Percentiles rank a stretch among this genome's conserved stretches.
These are phyloP conservation scores for Urocyon cinereoargenteus DNA, from an alignment of 2,797 vertebrate species.

Conservation along the genomic window DNA sequence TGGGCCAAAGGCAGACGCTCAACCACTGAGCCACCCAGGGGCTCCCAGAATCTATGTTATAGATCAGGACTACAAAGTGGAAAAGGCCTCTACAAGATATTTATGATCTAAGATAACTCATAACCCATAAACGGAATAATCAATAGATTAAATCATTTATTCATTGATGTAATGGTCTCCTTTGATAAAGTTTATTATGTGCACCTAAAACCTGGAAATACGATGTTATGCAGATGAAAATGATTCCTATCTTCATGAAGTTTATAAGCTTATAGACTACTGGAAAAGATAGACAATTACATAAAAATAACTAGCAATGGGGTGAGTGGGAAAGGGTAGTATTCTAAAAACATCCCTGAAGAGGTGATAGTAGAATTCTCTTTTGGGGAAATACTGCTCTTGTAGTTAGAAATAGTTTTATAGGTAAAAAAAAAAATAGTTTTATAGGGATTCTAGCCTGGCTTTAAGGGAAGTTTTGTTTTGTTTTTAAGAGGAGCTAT, in stretches of 20 bases:
- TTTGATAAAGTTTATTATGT: neutral
- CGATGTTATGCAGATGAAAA: neutral
- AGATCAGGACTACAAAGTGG: neutral
- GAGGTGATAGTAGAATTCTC: neutral
- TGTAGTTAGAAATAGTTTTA: neutral
- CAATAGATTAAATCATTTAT: neutral
- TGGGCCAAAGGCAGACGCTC: too few species aligned
- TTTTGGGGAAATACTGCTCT: neutral
- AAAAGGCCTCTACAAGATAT: neutral
- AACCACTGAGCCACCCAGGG: too few species aligned
- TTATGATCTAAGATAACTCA: neutral
- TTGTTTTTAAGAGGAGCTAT: neutral
- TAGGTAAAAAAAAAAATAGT: too few species aligned
- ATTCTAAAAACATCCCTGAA: neutral
- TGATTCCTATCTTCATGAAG: neutral
- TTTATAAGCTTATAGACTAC: neutral
- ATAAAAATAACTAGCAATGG: neutral
- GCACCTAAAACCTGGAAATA: neutral
- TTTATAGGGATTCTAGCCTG: neutral
- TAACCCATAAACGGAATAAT: neutral
- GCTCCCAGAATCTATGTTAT: neutral
- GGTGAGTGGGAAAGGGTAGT: neutral
- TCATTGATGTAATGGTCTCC: neutral
- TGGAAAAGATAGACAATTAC: slow-evolving; percentile 11
- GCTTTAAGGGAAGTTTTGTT: neutral